These are phyloP conservation scores for Oligia fasciuncula DNA, from an alignment of 2,888 invertebrate species.

Conservation along the genomic window DNA sequence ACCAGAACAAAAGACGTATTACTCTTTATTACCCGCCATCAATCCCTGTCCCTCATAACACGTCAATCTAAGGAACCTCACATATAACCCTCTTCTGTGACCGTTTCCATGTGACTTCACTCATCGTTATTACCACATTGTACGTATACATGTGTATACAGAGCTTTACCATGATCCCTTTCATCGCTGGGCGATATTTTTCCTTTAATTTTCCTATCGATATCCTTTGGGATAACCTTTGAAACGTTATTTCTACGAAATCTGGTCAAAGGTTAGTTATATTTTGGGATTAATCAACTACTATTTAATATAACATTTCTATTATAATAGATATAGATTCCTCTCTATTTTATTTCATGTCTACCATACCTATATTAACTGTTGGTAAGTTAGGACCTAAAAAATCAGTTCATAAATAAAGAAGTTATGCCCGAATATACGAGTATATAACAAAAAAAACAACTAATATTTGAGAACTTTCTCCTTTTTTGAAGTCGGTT, in stretches of 20 bases:
- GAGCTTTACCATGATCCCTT: constrained; percentile 24
- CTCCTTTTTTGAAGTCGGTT: too few species aligned
- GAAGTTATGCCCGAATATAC: too few species aligned
- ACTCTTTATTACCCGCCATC: constrained; percentile 32
- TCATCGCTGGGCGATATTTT: constrained; percentile 23
- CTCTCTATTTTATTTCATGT: background rate
- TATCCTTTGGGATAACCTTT: background rate
- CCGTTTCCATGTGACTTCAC: constrained; percentile 53
- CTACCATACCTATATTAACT: background rate
- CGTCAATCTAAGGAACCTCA: constrained; percentile 35
- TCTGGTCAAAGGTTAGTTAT: background rate
- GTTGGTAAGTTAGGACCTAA: background rate
- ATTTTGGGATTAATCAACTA: background rate
- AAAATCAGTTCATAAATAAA: too few species aligned
- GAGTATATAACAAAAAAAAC: too few species aligned
- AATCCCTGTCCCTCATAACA: constrained; percentile 30
- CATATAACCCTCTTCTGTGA: constrained; percentile 45
- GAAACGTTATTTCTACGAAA: background rate
- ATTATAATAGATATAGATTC: background rate
- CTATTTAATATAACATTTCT: too few species aligned
- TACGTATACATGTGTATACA: background rate
- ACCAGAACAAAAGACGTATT: constrained; percentile 21
- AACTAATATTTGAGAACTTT: too few species aligned
- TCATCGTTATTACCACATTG: constrained; percentile 33
- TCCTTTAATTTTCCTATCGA: constrained; percentile 9